phyloP scores from a whole-genome alignment of 2,888 invertebrate species.

The Scaptodrosophila latifasciaeformis region DNA sequence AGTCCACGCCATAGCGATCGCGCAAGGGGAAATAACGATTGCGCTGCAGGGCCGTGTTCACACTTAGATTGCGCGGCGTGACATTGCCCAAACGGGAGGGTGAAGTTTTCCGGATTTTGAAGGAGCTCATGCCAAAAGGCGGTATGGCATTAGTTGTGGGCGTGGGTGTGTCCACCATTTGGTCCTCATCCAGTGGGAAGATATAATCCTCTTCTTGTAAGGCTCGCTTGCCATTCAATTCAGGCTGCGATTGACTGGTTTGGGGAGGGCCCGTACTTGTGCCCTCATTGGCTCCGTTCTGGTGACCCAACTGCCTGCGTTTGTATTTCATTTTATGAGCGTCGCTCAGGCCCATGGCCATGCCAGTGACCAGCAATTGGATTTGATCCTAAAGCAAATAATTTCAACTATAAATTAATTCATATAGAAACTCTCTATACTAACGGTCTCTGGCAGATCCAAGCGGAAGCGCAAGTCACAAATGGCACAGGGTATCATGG shows the following conservation, averaged over 20 bases:
- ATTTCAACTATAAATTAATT: neutral
- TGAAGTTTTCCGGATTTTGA: constrained; percentile 77
- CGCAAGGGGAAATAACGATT: constrained; percentile 59
- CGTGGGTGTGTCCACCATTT: constrained; percentile 73
- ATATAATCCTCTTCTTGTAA: constrained; percentile 85
- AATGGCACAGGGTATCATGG: constrained; percentile 90
- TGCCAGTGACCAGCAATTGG: constrained; percentile 83
- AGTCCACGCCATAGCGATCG: constrained; percentile 80
- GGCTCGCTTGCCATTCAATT: constrained; percentile 60
- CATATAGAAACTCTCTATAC: constrained; percentile 15
- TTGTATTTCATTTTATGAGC: constrained; percentile 77
- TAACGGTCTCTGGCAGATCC: constrained; percentile 88
- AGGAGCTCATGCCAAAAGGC: constrained; percentile 71
- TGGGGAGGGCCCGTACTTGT: constrained; percentile 3
- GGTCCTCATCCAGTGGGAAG: constrained; percentile 88
- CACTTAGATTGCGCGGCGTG: constrained; percentile 23
- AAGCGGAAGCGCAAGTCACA: constrained; percentile 87
- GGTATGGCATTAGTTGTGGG: constrained; percentile 58
- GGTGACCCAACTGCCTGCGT: constrained; percentile 56
- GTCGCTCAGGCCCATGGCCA: constrained; percentile 85
- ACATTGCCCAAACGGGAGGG: constrained; percentile 74
- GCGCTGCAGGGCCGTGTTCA: constrained; percentile 20
- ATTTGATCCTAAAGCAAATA: constrained; percentile 78
- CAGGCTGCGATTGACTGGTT: constrained; percentile 43
- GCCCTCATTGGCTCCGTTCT: constrained; percentile 48